These are phyloP conservation scores for Melanocharis versteri DNA, from an alignment of 2,113 vertebrate species.

Conservation along the genomic window DNA sequence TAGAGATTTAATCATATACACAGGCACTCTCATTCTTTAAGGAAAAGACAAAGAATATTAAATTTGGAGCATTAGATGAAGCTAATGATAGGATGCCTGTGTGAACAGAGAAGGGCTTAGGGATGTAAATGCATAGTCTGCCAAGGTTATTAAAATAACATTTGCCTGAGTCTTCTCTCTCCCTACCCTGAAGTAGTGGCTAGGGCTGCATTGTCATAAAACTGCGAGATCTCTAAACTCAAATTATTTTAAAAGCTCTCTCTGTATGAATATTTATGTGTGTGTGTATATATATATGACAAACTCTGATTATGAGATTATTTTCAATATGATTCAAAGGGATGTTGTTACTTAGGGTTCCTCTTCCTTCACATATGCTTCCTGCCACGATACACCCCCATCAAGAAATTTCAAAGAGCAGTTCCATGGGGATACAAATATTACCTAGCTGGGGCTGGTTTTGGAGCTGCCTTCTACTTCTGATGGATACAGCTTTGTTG, in stretches of 20 bases:
- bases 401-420: not conserved
- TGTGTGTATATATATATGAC: not conserved
- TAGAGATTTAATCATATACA: conserved; percentile 44
- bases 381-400: fast-evolving
- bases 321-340: not conserved
- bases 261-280: not conserved
- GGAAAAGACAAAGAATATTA: conserved; percentile 52
- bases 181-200: not conserved
- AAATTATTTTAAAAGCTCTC: not conserved
- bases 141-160: conserved; percentile 33
- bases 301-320: not conserved
- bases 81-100: not conserved
- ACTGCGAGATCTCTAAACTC: not conserved
- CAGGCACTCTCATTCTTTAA: conserved; percentile 19
- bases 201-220: not conserved
- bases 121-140: conserved; percentile 13
- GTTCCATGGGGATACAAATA: not conserved
- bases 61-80: conserved; percentile 43
- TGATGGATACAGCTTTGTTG: not conserved
- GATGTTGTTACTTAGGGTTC: not conserved
- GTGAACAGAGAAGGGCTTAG: not conserved
- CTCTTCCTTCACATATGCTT: not conserved
- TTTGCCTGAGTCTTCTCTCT: not conserved
- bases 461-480: not conserved
- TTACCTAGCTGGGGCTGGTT: not conserved